These are phyloP conservation scores for Cherax quadricarinatus DNA, from an alignment of 1,140 invertebrate species.

Conservation along the genomic window DNA sequence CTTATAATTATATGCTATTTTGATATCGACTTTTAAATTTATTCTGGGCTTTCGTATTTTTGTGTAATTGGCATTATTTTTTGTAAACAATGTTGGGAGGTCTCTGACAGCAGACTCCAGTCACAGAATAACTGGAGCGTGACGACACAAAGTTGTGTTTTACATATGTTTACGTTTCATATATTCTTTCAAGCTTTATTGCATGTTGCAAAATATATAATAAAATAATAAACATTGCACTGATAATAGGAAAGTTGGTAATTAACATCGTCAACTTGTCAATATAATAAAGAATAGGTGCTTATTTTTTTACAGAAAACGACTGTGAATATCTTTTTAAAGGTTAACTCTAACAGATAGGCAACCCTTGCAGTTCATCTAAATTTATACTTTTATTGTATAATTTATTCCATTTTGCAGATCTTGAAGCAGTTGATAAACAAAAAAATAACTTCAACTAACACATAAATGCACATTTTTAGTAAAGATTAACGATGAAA, in stretches of 20 bases:
- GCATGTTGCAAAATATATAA: not conserved
- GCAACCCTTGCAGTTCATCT: not conserved
- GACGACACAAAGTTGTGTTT: constrained; percentile 24
- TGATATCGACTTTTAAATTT: not conserved
- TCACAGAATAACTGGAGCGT: constrained; percentile 45
- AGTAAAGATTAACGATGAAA: too few species aligned
- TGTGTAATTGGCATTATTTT: constrained; percentile 51
- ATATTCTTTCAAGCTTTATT: not conserved
- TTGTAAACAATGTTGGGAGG: constrained; percentile 61
- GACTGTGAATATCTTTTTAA: not conserved
- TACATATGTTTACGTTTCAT: not conserved
- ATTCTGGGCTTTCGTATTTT: not conserved
- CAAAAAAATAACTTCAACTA: too few species aligned
- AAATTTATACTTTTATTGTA: not conserved
- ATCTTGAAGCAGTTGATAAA: too few species aligned
- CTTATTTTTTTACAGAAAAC: not conserved
- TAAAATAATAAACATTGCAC: not conserved
- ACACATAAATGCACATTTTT: too few species aligned
- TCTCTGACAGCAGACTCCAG: constrained; percentile 39
- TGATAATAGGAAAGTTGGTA: not conserved
- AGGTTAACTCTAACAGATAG: not conserved
- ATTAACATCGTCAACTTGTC: not conserved
- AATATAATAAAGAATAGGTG: not conserved
- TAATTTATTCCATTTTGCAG: too few species aligned
- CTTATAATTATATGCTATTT: constrained; percentile 30